phyloP scores from a whole-genome alignment of 2,888 invertebrate genomes.

The Tetropium fuscum region DNA sequence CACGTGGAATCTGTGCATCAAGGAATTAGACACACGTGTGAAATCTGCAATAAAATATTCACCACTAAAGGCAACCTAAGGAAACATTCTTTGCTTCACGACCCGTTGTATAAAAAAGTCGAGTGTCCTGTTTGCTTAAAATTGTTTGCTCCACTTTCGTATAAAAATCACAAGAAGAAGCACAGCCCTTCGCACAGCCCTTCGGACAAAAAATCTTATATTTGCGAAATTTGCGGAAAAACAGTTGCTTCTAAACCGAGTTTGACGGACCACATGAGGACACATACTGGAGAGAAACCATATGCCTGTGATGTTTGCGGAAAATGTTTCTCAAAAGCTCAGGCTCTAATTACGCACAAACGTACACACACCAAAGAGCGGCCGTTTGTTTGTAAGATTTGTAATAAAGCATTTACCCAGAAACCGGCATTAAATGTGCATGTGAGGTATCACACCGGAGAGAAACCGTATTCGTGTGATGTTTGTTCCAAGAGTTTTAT shows the following conservation, averaged over 20 bases:
- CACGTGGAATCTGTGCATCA: slow-evolving; percentile 12
- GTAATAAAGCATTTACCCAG: slow-evolving; percentile 72
- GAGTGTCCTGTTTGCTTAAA: slow-evolving; percentile 8
- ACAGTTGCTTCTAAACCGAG: slow-evolving; percentile 25
- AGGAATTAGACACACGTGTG: slow-evolving; percentile 18
- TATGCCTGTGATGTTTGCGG: slow-evolving; percentile 56
- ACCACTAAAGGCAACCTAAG: slow-evolving; percentile 22
- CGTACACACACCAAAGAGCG: slow-evolving; percentile 72
- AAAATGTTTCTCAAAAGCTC: slow-evolving; percentile 60
- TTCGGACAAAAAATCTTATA: background rate
- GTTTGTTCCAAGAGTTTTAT: slow-evolving; percentile 48
- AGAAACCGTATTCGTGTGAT: slow-evolving; percentile 60
- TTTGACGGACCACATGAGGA: slow-evolving; percentile 48
- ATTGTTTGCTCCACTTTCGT: background rate
- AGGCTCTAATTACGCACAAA: slow-evolving; percentile 67
- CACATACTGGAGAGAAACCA: slow-evolving; percentile 60
- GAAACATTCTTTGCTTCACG: slow-evolving; percentile 3
- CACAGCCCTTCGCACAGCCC: no score
- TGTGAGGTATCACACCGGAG: slow-evolving; percentile 36
- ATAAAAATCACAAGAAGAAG: slow-evolving; percentile 6
- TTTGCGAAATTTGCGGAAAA: slow-evolving; percentile 11
- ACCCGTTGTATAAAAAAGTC: slow-evolving; percentile 1
- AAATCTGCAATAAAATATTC: slow-evolving; percentile 35
- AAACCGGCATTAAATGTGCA: slow-evolving; percentile 53
- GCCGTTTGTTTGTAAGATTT: slow-evolving; percentile 70